Conservation (phyloP, 2,888 invertebrate species). For the Nezara viridula region DNA sequence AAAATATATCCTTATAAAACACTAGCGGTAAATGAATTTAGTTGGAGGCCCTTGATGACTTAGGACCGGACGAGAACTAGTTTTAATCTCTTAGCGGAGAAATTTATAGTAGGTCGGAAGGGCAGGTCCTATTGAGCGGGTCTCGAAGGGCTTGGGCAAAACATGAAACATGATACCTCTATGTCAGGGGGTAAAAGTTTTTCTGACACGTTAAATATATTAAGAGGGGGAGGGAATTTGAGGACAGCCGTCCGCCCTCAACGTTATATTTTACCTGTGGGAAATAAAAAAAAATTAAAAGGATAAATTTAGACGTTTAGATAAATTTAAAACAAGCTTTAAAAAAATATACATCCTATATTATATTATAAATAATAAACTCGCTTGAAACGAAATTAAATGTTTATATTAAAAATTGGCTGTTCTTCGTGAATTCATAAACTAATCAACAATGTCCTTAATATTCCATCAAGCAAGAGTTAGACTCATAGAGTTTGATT, state of each 20-base stretch:
- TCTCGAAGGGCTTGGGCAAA: neutral
- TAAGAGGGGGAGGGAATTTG: neutral
- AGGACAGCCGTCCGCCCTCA: neutral
- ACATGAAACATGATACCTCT: constrained; percentile 14
- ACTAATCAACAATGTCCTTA: too few species aligned
- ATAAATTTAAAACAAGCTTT: neutral
- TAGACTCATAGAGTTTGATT: too few species aligned
- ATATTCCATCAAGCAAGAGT: too few species aligned
- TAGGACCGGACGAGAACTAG: neutral
- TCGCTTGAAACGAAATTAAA: neutral
- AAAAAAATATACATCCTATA: neutral
- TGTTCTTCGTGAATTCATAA: too few species aligned
- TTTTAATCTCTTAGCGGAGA: constrained; percentile 5
- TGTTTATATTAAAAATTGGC: too few species aligned
- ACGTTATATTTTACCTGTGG: neutral
- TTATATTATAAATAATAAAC: neutral
- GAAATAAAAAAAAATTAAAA: neutral
- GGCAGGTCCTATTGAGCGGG: neutral
- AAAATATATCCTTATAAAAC: too few species aligned
- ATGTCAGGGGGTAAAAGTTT: neutral
- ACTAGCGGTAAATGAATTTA: neutral
- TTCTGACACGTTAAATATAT: constrained; percentile 41
- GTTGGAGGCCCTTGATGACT: neutral
- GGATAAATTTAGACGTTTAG: neutral
- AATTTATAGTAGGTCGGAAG: neutral